Base-by-base conservation (phyloP, 2,797 vertebrate species). In the Borostomias antarcticus region DNA sequence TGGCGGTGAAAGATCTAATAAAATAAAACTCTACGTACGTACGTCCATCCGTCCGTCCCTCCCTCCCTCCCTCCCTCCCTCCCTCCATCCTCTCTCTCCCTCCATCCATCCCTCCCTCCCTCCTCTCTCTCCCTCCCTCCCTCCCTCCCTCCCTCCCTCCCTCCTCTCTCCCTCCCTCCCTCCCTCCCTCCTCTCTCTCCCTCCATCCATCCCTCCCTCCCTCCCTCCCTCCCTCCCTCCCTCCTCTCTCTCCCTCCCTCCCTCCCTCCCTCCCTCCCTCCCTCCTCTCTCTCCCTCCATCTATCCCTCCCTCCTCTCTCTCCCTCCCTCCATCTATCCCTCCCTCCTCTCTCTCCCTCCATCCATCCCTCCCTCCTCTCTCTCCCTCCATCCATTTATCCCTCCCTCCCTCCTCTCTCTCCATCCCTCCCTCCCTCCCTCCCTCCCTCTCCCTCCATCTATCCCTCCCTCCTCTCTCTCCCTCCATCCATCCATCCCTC, bases 361-460 rank as follows among this genome's bases (percentile, higher is more conserved):
- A 13, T 6, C 11, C 37, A 10, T 37, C 35, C 13, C 35, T 37
- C 2, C 35, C 2, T 11, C 13, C 35, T 37, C 35, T 37, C 35
- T 6, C 13, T 40, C 11, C 3, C 37, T 40, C 1, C 1, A 10
- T 40, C 37, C 15, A 10, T 6, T 15, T 7, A 9, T 15, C 35
- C 6, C 35, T 40, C 35, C 4, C 11, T 2, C 35, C 15, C 35
- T 40, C 35, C 13, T 9, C 37, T 2, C 10, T 15, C 35, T 40
- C 11, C 15, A 1, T 15, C 37, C 15, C 37, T 4, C 37, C 10
- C 37, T 40, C 71, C 51, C 40, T 52, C 50, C 53, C 52, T 64
- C 35, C 68, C 33, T 51, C 17, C 37, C 23, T 26, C 33, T 66
- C 61, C 50, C 66, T 67, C 43, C 53, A 66, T 50, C 19, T 51